phyloP scores from a whole-genome alignment of 2,888 invertebrate species.

The Agonopterix heracliana region DNA sequence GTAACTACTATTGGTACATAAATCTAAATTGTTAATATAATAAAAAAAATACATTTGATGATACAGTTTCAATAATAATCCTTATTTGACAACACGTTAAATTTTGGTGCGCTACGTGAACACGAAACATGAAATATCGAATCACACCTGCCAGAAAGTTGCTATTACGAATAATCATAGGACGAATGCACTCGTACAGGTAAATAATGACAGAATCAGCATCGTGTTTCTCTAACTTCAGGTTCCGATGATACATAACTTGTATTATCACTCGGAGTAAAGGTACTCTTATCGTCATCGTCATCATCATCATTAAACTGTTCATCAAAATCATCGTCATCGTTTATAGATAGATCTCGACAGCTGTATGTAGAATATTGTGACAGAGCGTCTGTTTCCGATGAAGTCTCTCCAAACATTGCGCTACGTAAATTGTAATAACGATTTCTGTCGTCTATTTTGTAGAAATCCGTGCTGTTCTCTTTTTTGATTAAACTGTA shows the following conservation, averaged over 20 bases:
- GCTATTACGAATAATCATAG: too few relatives aligned
- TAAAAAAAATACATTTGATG: too few relatives aligned
- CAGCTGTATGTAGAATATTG: slow-evolving; percentile 27
- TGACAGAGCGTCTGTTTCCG: slow-evolving; percentile 21
- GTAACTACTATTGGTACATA: too few relatives aligned
- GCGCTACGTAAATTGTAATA: slow-evolving; percentile 37
- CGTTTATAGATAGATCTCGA: slow-evolving; percentile 28
- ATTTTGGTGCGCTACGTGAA: too few relatives aligned
- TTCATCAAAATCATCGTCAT: slow-evolving; percentile 19
- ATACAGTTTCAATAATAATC: too few relatives aligned
- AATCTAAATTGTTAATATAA: too few relatives aligned
- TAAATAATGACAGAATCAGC: background rate
- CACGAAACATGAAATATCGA: too few relatives aligned
- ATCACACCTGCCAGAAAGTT: too few relatives aligned
- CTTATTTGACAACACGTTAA: too few relatives aligned
- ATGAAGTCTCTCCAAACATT: slow-evolving; percentile 23
- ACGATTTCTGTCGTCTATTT: slow-evolving; percentile 34
- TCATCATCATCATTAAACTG: slow-evolving; percentile 7
- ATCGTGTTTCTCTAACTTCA: slow-evolving; percentile 44
- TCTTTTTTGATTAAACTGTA: slow-evolving; percentile 68
- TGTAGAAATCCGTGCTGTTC: slow-evolving; percentile 41
- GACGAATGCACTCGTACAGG: too few relatives aligned
- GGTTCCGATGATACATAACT: slow-evolving; percentile 31
- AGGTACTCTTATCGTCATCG: slow-evolving; percentile 13
- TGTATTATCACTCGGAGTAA: slow-evolving; percentile 19